Evolutionary conservation across 2,888 invertebrate genomes (phyloP), one percentile per base, ranked within the genome.

Genomic region (Tenthredo amoena): DNA sequence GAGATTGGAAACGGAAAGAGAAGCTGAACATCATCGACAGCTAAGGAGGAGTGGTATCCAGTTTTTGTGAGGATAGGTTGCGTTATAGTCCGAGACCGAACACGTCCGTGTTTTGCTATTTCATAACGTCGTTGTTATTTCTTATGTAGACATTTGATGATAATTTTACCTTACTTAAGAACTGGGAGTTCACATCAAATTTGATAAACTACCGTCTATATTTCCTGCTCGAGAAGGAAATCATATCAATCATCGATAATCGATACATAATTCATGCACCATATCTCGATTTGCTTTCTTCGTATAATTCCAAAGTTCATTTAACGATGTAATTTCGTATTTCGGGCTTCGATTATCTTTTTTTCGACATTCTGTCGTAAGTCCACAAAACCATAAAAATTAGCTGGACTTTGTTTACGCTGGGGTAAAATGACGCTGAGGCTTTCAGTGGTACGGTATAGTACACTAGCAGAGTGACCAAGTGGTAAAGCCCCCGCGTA

Each of bases 111-210:
- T 85, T 85, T 87, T 71, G 74, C 85, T 43, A 87, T 89, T 88
- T 87, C 85, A 87, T 87, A 89, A 89, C 89, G 88, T 87, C 87
- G 85, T 87, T 87, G 85, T 71, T 76, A 79, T 76, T 72, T 62
- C 50, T 68, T 84, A n/a, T 6, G 26, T 74, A 74, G 84, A 34
- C n/a, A 37, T 72, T 72, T 74, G 47, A 37, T 84, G 77, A 84
- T 74, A 74, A 74, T 74, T 34, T 74, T 34, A 12, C 68, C 68
- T 34, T 68, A 68, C 68, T 34, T 68, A 34, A 68, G 68, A 68
- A 34, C 68, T 62, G 6, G 34, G 12, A 21, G 72, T 9, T 74
- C 10, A 12, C 21, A 40, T 74, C 43, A 12, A 43, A n/a, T 74
- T 43, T 74, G 40, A 74, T 74, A 43, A 74, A 74, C 43, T 43